Conservation (phyloP, 2,888 invertebrate genomes). For the Idaea straminata region DNA sequence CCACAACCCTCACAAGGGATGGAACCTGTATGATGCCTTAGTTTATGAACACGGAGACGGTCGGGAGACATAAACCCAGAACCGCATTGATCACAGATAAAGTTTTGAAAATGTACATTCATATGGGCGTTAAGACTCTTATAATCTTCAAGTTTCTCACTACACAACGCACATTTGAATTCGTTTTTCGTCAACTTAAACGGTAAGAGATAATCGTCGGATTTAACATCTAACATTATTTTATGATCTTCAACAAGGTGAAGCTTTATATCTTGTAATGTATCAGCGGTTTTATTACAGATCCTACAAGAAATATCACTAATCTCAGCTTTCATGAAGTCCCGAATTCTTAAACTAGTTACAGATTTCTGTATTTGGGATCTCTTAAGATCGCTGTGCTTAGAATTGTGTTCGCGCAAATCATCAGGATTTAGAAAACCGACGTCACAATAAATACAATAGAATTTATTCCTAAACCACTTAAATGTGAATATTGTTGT, state of each 20-base stretch:
- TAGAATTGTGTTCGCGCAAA: conserved; percentile 47
- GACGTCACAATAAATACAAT: conserved; percentile 64
- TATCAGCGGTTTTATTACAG: conserved; percentile 44
- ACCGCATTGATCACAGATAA: conserved; percentile 70
- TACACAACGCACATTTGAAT: conserved; percentile 58
- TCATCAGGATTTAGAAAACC: conserved; percentile 52
- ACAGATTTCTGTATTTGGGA: conserved; percentile 46
- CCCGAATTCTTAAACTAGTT: conserved; percentile 55
- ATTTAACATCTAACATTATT: conserved; percentile 46
- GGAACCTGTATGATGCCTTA: conserved; percentile 61
- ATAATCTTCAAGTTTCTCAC: conserved; percentile 54
- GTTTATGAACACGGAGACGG: conserved; percentile 57
- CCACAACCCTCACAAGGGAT: conserved; percentile 69
- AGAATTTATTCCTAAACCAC: conserved; percentile 64
- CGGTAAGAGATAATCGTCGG: conserved; percentile 57
- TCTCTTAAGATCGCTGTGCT: conserved; percentile 38
- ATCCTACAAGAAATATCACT: conserved; percentile 57
- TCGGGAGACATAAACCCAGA: conserved; percentile 66
- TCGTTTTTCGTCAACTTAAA: conserved; percentile 52
- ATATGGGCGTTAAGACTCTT: conserved; percentile 70
- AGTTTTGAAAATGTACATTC: conserved; percentile 70
- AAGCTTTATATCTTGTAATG: conserved; percentile 46
- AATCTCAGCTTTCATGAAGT: conserved; percentile 64
- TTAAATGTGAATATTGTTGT: conserved; percentile 65
- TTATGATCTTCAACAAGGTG: conserved; percentile 56